Evolutionary conservation across 37 sponge, comb jelly and placozoan genomes (phyloP).

Genomic region (Dysidea cf. avara): DNA sequence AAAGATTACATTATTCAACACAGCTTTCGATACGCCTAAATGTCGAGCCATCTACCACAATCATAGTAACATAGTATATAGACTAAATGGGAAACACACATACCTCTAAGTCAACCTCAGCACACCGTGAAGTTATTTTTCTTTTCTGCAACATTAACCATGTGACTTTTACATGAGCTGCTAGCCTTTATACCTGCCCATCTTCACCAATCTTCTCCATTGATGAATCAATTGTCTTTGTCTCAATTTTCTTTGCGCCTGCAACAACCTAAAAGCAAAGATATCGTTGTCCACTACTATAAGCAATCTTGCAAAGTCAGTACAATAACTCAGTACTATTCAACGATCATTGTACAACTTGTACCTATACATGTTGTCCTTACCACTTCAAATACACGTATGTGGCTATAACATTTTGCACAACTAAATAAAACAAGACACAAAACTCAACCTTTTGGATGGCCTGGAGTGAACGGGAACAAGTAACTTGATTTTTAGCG

Average conservation of each 20-base stretch:
- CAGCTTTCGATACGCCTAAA: constrained; percentile 91
- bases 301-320: no score
- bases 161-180: not conserved
- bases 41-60: constrained; percentile 66
- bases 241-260: constrained; percentile 48
- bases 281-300: no score
- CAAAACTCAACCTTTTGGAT: constrained; percentile 92
- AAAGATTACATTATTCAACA: constrained; percentile 93
- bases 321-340: no score
- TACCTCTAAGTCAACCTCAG: constrained; percentile 84
- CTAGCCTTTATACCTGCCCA: constrained; percentile 14
- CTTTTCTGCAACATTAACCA: constrained; percentile 33
- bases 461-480: constrained; percentile 73
- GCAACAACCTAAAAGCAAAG: not conserved
- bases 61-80: not conserved
- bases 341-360: no score
- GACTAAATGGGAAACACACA: constrained; percentile 1
- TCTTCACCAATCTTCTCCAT: constrained; percentile 52
- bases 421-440: no score
- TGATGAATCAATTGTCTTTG: constrained; percentile 83
- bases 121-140: constrained; percentile 81
- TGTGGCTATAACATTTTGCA: no score
- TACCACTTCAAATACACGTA: no score
- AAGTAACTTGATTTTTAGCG: constrained; percentile 35
- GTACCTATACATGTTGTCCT: no score